A percentile compares a stretch with the other conserved stretches of the same genome.
These are phyloP conservation scores for Stichopus chloronotus DNA, from an alignment of 35 echinoderm and acorn worm genomes.

Conservation along the genomic window DNA sequence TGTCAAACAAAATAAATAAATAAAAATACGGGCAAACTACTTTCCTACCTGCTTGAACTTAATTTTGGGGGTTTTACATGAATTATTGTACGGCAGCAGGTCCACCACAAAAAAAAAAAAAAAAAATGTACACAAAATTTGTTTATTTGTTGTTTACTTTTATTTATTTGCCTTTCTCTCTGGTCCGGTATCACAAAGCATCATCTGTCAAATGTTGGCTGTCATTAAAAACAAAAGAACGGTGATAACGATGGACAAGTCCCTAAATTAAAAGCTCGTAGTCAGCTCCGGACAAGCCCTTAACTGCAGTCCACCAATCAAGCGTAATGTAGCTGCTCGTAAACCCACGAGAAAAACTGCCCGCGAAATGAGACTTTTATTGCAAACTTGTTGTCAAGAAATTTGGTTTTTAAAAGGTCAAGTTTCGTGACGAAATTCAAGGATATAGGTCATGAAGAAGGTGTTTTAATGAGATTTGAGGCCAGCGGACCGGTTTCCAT, in stretches of 20 bases:
- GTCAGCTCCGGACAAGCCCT: background rate
- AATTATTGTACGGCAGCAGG: no score
- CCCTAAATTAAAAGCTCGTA: conserved; percentile 38
- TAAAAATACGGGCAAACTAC: no score
- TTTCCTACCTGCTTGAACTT: no score
- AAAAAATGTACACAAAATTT: no score
- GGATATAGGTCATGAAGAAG: conserved; percentile 30
- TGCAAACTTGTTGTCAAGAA: conserved; percentile 10
- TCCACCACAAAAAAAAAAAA: no score
- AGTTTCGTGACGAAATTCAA: conserved; percentile 15
- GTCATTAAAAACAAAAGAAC: no score
- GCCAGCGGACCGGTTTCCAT: background rate
- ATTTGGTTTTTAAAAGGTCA: conserved; percentile 24
- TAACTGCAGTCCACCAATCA: conserved; percentile 1
- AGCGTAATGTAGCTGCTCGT: conserved; percentile 29
- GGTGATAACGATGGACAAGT: conserved; percentile 8
- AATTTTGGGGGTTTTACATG: no score
- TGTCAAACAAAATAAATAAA: no score
- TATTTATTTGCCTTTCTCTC: no score
- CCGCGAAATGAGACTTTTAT: conserved; percentile 16
- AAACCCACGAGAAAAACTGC: conserved; percentile 27
- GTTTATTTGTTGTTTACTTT: no score
- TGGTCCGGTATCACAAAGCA: no score
- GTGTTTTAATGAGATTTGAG: conserved; percentile 19
- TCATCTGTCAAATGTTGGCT: no score